A percentile compares a stretch with the other conserved stretches of the same genome.
Conservation (phyloP, 1,140 invertebrate species). For the Whitmania pigra region DNA sequence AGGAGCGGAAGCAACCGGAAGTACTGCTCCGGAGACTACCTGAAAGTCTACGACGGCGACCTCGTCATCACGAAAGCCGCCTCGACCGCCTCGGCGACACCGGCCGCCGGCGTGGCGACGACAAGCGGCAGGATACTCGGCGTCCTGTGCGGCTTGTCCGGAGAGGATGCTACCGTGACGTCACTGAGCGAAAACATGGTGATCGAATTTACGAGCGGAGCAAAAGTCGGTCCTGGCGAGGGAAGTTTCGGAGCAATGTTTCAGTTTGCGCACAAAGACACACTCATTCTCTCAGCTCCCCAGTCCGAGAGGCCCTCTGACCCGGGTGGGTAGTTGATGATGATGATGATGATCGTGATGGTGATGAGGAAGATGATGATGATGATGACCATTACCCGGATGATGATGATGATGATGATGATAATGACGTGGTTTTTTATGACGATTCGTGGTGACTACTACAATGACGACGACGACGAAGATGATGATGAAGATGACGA, state of each 20-base stretch:
- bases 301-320: too few species aligned
- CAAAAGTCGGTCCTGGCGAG: neutral
- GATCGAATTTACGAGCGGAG: neutral
- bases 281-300: too few species aligned
- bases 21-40: neutral
- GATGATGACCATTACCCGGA: neutral
- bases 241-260: neutral
- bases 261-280: neutral
- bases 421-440: too few species aligned
- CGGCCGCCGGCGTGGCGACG: neutral
- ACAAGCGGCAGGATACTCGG: neutral
- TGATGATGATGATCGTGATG: neutral
- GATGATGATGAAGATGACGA: neutral
- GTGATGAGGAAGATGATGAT: neutral
- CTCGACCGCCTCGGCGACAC: neutral
- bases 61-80: neutral
- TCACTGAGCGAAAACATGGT: slow-evolving; percentile 13
- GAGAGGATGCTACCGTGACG: neutral
- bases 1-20: neutral
- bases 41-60: neutral
- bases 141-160: neutral
- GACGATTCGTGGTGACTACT: too few species aligned
- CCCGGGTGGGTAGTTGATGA: neutral
- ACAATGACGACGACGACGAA: neutral
- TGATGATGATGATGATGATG: neutral